Base-by-base conservation (phyloP, 2,888 invertebrate genomes). In the Agonopterix alstromeriana region DNA sequence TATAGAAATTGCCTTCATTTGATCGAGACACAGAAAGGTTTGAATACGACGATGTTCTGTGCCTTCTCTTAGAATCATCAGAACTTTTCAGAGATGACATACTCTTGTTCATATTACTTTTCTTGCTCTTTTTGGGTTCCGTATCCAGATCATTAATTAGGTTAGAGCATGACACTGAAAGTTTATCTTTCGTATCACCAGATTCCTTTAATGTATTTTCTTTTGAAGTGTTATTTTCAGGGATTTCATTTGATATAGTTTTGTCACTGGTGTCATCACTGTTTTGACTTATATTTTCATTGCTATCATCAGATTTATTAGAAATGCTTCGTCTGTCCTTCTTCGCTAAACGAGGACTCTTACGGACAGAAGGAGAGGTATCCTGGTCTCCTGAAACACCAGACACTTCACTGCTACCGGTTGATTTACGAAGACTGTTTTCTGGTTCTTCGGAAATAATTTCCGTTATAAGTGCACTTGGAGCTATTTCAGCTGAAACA, bases 1-100 rank as follows among this genome's bases (percentile, higher is more conserved):
- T 83, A 48, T 65, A 67, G 55, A 69, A 76, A 47, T 53, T 63
- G 46, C 46, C 61, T 40, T 72, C 65, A 42, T 53, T 60, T 47
- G 52, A 27, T 49, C 60, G 52, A 45, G 55, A 43, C 10, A 54
- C 48, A 36, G 64, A 53, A 9, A 68, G 48, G 36, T 65, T 67
- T 50, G 79, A 73, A 71, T 75, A 82, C 17, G 86, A 84, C 54
- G 76, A 80, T 11, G 80, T 79, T 65, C 83, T 71, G 43, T 67
- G 68, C 51, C 77, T 74, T 56, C 77, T 77, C 56, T 65, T 65
- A 1, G 57, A 52, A 46, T 57, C 59, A 36, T 51, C 56, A 42
- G 54, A 14, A 48, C 58, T 55, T 42, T 69, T 65, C 48, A 73
- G 42, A 43, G 60, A 61, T 46, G 81, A 67, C 8, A 68, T 60